Evolutionary conservation across 2,113 vertebrate species (phyloP).

Genomic region (Muscicapa adusta): DNA sequence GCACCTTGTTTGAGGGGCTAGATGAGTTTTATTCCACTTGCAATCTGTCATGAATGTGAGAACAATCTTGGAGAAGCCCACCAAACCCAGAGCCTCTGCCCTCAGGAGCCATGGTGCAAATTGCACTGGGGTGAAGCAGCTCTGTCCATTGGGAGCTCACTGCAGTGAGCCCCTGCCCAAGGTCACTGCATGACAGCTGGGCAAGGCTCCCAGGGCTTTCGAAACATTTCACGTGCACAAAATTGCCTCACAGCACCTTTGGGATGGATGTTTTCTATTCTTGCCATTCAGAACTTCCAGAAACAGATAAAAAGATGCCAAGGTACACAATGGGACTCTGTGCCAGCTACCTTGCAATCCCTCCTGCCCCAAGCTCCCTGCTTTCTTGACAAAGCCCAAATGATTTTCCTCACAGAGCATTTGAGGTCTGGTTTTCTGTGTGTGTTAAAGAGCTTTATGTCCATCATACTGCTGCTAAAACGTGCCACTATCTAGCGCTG

Average conservation of each 20-base stretch:
- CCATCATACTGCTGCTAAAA: neutral
- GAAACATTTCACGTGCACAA: neutral
- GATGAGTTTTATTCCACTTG: neutral
- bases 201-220: neutral
- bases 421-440: neutral
- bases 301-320: neutral
- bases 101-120: rapidly evolving
- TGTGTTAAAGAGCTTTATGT: neutral
- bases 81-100: neutral
- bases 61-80: neutral
- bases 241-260: neutral
- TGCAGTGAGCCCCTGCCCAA: rapidly evolving
- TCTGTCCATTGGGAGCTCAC: rapidly evolving
- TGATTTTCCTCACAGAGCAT: neutral
- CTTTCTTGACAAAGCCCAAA: neutral
- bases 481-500: neutral
- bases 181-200: neutral
- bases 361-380: neutral
- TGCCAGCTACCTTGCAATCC: neutral
- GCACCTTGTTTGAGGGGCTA: rapidly evolving
- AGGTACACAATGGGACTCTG: rapidly evolving
- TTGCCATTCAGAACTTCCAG: neutral
- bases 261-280: neutral
- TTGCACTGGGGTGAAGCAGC: neutral
- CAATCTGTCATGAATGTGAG: neutral